Evolutionary conservation across 2,888 invertebrate species (phyloP), one percentile per base, ranked within the genome.

Genomic region (Apocheima hispidaria): DNA sequence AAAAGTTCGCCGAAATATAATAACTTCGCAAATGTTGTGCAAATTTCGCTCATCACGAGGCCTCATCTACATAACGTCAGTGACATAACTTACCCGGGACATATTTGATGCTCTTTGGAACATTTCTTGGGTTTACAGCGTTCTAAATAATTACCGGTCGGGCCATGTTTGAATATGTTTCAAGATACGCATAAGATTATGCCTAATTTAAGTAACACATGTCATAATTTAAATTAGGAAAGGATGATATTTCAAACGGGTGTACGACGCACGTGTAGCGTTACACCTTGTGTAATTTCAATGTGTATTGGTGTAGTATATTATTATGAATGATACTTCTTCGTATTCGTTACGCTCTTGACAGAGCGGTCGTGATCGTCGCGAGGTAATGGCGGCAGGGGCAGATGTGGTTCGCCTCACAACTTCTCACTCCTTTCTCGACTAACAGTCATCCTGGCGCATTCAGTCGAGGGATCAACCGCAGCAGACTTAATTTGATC

Each of bases 11-110:
- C 68, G 63, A 69, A 75, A 70, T 71, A 72, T 71, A 69, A 67
- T 68, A 74, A 74, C 69, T 67, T 69, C 67, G 67, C 68, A 70
- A 76, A 76, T 76, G 73, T 72, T 71, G 77, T 75, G 76, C 69
- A 74, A 78, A 78, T 78, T 74, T 69, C 63, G 49, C 63, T 50
- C 68, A 64, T 69, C 68, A 74, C 65, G 71, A 70, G 67, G 55
- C 49, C 67, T 72, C 70, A 77, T 81, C 75, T 72, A 63, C 75
- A 78, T 75, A 74, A 70, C 68, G 63, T 74, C 70, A 72, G 65
- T 64, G 68, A 66, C 69, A 72, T 75, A 69, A 71, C 63, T 74
- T 72, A 71, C 59, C 57, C 63, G 54, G 56, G 51, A 65, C 66
- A 65, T 68, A 73, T 71, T 77, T 74, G 71, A 71, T 69, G 70